Percentiles rank a stretch among this genome's conserved stretches.
phyloP scores from a whole-genome alignment of 1,140 invertebrate genomes.

The Wiebesia pumilae region DNA sequence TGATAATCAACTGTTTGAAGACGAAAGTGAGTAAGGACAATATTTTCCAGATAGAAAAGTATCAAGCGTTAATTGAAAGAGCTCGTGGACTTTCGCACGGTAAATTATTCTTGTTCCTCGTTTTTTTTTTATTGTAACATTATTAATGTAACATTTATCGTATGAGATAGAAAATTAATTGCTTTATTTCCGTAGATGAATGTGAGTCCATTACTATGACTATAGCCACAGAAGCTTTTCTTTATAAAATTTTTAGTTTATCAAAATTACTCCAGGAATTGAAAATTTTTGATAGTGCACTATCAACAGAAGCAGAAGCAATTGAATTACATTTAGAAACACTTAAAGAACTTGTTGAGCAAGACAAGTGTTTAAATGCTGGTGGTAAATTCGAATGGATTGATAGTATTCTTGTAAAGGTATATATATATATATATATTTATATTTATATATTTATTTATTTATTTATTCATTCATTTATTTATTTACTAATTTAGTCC shows the following conservation, averaged over 20 bases:
- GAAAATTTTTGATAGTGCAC: constrained; percentile 52
- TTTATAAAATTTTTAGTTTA: constrained; percentile 70
- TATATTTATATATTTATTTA: too few species aligned
- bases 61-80: constrained; percentile 64
- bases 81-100: constrained; percentile 60
- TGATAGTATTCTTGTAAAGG: constrained; percentile 93
- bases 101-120: constrained; percentile 50
- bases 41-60: constrained; percentile 58
- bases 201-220: constrained; percentile 69
- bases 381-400: constrained; percentile 98
- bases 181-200: constrained; percentile 56
- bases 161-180: constrained; percentile 27
- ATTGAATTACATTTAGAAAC: constrained; percentile 68
- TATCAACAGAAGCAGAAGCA: constrained; percentile 62
- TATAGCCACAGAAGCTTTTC: constrained; percentile 76
- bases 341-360: constrained; percentile 68
- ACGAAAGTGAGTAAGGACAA: constrained; percentile 56
- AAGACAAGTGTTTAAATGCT: constrained; percentile 80
- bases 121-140: background rate
- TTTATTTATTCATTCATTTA: too few species aligned
- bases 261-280: constrained; percentile 59
- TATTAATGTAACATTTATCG: background rate
- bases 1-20: constrained; percentile 61
- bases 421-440: constrained; percentile 58
- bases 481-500: too few species aligned